Evolutionary conservation across 2,797 vertebrate genomes (phyloP).

Genomic region (Semotilus atromaculatus): DNA sequence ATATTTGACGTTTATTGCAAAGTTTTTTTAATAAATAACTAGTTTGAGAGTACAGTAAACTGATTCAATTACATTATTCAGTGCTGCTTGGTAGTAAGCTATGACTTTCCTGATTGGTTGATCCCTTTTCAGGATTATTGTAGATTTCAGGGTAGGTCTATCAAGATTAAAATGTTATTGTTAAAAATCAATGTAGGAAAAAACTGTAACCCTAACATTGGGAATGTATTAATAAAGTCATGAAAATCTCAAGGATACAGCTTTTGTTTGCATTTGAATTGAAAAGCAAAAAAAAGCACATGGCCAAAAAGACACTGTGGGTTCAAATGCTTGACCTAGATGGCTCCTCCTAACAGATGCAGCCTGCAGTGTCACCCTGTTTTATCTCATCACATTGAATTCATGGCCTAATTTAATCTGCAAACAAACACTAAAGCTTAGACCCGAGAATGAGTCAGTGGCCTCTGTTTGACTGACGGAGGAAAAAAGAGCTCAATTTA

Average conservation of each 20-base stretch:
- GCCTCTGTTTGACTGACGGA: neutral
- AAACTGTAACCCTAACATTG: neutral
- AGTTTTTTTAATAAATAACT: neutral
- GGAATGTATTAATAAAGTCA: neutral
- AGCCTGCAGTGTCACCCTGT: constrained; percentile 40
- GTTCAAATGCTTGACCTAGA: constrained; percentile 35
- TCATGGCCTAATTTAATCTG: constrained; percentile 59
- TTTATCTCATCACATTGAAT: constrained; percentile 49
- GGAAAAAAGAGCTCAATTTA: constrained; percentile 27
- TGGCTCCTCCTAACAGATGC: constrained; percentile 21
- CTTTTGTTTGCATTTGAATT: constrained; percentile 5
- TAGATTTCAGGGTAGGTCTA: neutral
- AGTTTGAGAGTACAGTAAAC: neutral
- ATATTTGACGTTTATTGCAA: neutral
- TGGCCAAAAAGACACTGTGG: neutral
- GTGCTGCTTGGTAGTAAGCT: too few relatives aligned
- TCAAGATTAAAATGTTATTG: neutral
- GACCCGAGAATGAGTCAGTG: constrained; percentile 45
- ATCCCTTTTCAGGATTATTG: too few relatives aligned
- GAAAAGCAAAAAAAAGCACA: constrained; percentile 9
- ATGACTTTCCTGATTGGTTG: neutral
- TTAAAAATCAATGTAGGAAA: neutral
- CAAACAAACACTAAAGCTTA: constrained; percentile 40
- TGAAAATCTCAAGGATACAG: constrained; percentile 5
- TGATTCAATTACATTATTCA: neutral